These are phyloP conservation scores for Microtus pennsylvanicus DNA, from an alignment of 2,113 vertebrate genomes.

Conservation along the genomic window DNA sequence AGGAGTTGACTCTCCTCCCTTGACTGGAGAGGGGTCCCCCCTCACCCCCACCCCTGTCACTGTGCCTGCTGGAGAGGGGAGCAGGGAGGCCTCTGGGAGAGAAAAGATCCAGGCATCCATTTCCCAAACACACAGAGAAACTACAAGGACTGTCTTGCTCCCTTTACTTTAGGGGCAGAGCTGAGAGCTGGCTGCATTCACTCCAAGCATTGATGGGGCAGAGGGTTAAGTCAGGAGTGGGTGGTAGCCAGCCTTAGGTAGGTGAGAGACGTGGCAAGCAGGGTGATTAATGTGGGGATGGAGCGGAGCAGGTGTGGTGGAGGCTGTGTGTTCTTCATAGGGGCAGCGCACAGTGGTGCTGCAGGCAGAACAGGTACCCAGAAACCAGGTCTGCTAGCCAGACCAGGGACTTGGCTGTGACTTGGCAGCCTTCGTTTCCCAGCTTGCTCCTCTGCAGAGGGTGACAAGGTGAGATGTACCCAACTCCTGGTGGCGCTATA, in stretches of 20 bases:
- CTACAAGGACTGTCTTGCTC: background rate
- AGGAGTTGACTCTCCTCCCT: background rate
- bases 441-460: background rate
- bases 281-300: no score
- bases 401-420: background rate
- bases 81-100: fast-evolving
- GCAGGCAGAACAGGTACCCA: background rate
- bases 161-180: background rate
- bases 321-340: background rate
- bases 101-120: constrained; percentile 72
- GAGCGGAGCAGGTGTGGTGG: background rate
- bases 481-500: background rate
- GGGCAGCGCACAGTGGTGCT: background rate
- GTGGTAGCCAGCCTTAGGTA: background rate
- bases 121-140: constrained; percentile 56
- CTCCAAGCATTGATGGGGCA: constrained; percentile 50
- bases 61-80: background rate
- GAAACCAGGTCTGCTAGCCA: background rate
- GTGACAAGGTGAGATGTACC: background rate
- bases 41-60: background rate
- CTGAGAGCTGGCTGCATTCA: constrained; percentile 63
- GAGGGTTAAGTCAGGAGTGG: fast-evolving
- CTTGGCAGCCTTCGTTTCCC: background rate
- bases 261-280: background rate
- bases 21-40: background rate